Conservation (phyloP, 2,888 invertebrate species). For the Cancer borealis region DNA sequence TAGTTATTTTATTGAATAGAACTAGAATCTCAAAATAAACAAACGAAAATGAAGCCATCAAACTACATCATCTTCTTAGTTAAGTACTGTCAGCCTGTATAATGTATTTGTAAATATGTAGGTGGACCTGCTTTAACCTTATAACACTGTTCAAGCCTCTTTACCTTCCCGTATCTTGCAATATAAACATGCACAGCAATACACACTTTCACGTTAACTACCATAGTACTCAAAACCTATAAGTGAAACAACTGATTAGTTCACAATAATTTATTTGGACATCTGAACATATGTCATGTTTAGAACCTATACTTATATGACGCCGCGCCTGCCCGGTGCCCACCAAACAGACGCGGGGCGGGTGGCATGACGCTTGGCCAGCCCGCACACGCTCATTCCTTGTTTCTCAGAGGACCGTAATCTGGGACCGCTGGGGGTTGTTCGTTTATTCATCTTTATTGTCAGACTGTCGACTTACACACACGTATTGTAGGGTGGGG, state of each 20-base stretch:
- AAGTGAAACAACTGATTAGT: neutral
- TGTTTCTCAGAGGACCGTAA: neutral
- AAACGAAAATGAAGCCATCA: no score
- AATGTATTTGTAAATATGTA: no score
- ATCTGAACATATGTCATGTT: conserved; percentile 28
- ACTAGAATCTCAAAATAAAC: no score
- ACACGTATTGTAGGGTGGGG: conserved; percentile 9
- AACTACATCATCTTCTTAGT: no score
- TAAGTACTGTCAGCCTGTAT: no score
- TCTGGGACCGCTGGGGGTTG: neutral
- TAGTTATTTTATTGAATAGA: no score
- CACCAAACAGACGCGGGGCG: neutral
- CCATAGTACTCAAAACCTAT: neutral
- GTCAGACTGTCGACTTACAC: conserved; percentile 30
- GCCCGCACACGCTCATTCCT: neutral
- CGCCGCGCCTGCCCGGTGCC: neutral
- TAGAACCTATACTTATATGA: neutral
- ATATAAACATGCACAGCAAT: no score
- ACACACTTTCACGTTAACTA: no score
- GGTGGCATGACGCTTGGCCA: neutral
- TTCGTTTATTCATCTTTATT: neutral
- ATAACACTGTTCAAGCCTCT: no score
- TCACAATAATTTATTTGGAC: conserved; percentile 38
- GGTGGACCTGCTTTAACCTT: no score
- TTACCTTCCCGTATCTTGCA: no score